These are phyloP conservation scores for Mustela lutreola DNA, from an alignment of 2,113 vertebrate species.

Conservation along the genomic window DNA sequence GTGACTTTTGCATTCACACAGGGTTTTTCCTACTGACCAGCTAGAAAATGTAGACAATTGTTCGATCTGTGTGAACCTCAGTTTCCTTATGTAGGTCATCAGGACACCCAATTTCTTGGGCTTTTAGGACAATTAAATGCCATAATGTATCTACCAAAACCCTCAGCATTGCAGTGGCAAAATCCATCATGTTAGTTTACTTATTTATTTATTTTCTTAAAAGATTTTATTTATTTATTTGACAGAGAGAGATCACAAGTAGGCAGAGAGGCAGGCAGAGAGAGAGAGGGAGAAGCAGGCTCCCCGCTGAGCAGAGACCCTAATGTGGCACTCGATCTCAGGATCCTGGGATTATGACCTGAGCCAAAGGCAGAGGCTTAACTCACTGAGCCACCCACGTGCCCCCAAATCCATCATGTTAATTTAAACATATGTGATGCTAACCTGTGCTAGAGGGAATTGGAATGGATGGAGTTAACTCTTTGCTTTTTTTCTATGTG, in stretches of 20 bases:
- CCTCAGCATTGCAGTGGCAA: not conserved
- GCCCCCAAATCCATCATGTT: not conserved
- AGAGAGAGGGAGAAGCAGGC: too few species aligned
- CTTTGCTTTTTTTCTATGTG: not conserved
- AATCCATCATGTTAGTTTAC: not conserved
- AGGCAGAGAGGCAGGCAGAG: too few species aligned
- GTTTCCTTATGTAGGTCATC: not conserved
- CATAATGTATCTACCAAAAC: not conserved
- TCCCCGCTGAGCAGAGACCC: too few species aligned
- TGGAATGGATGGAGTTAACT: not conserved
- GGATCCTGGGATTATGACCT: too few species aligned
- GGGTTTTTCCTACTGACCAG: not conserved
- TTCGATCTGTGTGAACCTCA: not conserved
- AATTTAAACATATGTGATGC: not conserved
- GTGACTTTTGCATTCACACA: too few species aligned
- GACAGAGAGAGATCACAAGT: too few species aligned
- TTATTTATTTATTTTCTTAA: too few species aligned
- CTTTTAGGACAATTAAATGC: not conserved
- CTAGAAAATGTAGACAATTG: not conserved
- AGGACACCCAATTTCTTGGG: not conserved
- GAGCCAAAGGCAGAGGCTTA: too few species aligned
- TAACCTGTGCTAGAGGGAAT: not conserved
- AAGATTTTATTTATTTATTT: too few species aligned
- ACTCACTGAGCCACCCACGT: too few species aligned
- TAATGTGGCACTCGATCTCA: fast-evolving